Base-by-base conservation (phyloP, 2,113 vertebrate species). In the Cheilinus undulatus region DNA sequence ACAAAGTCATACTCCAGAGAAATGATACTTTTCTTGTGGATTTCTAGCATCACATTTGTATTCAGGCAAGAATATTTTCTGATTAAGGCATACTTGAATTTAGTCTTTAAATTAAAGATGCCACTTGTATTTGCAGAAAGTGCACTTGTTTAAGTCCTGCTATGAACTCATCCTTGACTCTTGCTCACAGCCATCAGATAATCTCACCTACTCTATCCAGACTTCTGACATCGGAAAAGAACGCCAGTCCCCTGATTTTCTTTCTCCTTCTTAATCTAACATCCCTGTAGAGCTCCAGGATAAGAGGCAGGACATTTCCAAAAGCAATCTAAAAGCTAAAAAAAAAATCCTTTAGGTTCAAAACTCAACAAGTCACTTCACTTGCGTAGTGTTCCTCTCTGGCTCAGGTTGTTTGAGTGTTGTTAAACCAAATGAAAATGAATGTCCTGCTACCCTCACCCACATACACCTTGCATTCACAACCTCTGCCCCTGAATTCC, bases 371-470 rank as follows among this genome's bases (percentile, higher is more conserved):
- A 60, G 75, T 80, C 79, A 69, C 54, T 85, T 76, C 0, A n/a
- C 26, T 48, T 54, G 28, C 61, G 60, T 34, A 56, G 69, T 54
- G 28, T 69, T 46, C 10, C 8, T 5, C 46, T 63, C 20, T 59
- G 56, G 40, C 58, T 52, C 22, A 30, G 52, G 38, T 70, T 62
- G 46, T 70, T 2, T 0, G 20, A 69, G 72, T 61, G 67, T 53
- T 79, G n/a, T 78, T 82, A 76, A 59, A 73, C 42, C 51, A 73
- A 84, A 86, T 86, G 67, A 78, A 86, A 88, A 83, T 56, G 32
- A 84, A 80, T 81, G 80, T 74, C 40, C 53, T 4, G 0, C 7
- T 17, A 38, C 59, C 69, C 51, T 69, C 15, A 13, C n/a, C n/a
- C 1, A n/a, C 58, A 26, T n/a, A 8, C 46, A 8, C 30, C 24